Percentiles rank a stretch among this genome's conserved stretches.
phyloP scores from a whole-genome alignment of 2,113 vertebrate genomes.

The Corynorhinus townsendii region DNA sequence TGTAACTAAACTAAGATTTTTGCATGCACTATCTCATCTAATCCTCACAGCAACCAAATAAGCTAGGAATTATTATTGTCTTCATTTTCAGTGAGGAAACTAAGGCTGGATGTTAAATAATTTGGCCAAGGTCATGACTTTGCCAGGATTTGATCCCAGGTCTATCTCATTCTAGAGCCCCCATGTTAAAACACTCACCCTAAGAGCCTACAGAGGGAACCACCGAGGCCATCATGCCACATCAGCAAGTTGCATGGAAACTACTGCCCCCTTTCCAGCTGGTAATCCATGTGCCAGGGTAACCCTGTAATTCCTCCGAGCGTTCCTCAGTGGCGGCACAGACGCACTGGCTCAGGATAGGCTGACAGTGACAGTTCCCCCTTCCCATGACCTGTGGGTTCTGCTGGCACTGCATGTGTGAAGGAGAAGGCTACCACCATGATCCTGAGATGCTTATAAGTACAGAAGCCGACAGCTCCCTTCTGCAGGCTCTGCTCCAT shows the following conservation, averaged over 20 bases:
- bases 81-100: neutral
- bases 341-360: neutral
- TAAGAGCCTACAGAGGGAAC: neutral
- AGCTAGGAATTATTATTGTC: neutral
- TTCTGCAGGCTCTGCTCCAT: neutral
- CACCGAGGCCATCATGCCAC: neutral
- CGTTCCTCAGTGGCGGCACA: neutral
- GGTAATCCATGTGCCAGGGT: neutral
- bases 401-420: neutral
- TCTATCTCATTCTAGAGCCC: neutral
- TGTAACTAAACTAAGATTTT: neutral
- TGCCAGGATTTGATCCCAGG: neutral
- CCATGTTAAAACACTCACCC: neutral
- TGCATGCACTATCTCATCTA: neutral
- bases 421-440: neutral
- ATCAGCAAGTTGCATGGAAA: neutral
- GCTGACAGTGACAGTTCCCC: neutral
- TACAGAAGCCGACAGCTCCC: neutral
- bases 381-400: neutral
- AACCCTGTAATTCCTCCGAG: neutral
- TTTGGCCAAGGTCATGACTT: neutral
- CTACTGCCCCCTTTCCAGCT: neutral
- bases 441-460: neutral
- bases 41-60: neutral
- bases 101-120: neutral